phyloP scores from a whole-genome alignment of 2,797 vertebrate species.

The Heterohyrax brucei region DNA sequence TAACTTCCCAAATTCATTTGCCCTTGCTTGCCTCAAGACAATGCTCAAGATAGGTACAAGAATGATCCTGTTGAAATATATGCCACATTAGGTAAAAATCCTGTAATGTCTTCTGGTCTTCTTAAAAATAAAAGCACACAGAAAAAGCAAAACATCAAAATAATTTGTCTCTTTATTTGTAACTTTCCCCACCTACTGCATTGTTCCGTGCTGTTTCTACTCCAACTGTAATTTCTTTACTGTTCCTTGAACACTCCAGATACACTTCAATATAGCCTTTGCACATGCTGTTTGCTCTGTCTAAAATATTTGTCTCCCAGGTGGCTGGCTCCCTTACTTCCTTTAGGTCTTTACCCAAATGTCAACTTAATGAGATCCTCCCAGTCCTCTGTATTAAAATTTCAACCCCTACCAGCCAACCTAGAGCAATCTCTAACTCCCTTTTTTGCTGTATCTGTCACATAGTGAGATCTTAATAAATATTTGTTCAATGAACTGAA shows the following conservation, averaged over 20 bases:
- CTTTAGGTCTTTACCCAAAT: conserved; percentile 4
- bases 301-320: not conserved
- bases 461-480: not conserved
- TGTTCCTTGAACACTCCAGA: not conserved
- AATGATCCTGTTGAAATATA: not conserved
- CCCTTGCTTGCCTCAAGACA: not conserved
- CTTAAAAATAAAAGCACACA: conserved; percentile 38
- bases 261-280: not conserved
- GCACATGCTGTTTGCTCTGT: not conserved
- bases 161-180: not conserved
- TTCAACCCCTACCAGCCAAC: not conserved
- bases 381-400: not conserved
- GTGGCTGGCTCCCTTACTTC: not conserved
- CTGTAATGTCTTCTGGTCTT: not conserved
- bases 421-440: not conserved
- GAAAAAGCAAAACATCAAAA: not conserved
- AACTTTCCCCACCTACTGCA: not conserved
- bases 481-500: conserved; percentile 20
- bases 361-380: not conserved
- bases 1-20: not conserved
- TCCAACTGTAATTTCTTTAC: not conserved
- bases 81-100: conserved; percentile 39
- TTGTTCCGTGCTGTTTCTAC: not conserved
- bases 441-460: not conserved
- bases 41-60: not conserved